Base-by-base conservation (phyloP, 2,797 vertebrate species). In the Sebastes steindachneri region DNA sequence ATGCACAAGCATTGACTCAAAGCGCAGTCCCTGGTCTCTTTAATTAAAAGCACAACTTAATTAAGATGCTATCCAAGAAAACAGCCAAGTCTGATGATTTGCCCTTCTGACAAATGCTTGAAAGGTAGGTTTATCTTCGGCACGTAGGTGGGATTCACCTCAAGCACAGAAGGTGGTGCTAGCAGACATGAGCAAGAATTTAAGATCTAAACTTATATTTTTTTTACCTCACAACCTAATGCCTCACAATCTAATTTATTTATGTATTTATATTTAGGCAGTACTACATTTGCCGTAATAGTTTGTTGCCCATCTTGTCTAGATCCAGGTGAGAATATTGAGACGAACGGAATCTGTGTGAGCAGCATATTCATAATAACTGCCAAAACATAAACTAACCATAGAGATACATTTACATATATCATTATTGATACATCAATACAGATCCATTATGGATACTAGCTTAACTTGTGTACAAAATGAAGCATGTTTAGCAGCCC, bases 1-100 rank as follows among this genome's bases (percentile, higher is more conserved):
- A 82, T 73, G 80, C 75, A 75, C 74, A 69, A 72, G 84, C 70
- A 84, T 64, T 70, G 63, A 77, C 80, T 86, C 64, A 59, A 71
- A 77, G 74, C 72, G 45, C 41, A 84, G 68, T 66, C 51, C 41
- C 1, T 35, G 33, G 58, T 51, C 45, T 62, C 33, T 84, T 89
- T 91, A 92, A 93, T 92, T 92, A 89, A 84, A 91, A 83, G 73
- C 19, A 14, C 9, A 69, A 77, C 59, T 87, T 88, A 69, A 90
- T 93, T 88, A 89, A 89, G 83, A 91, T 88, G 55, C 35, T 83
- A 85, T 88, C 81, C 58, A 82, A 76, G 86, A 78, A 80, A 81
- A 65, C 25, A 71, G 48, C 54, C 26, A 78, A 62, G 54, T 33
- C 58, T 23, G 57, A 58, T 77, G 19, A 77, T 86, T 28, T 75